phyloP scores from a whole-genome alignment of 2,113 vertebrate species.

The Nyctereutes procyonoides region DNA sequence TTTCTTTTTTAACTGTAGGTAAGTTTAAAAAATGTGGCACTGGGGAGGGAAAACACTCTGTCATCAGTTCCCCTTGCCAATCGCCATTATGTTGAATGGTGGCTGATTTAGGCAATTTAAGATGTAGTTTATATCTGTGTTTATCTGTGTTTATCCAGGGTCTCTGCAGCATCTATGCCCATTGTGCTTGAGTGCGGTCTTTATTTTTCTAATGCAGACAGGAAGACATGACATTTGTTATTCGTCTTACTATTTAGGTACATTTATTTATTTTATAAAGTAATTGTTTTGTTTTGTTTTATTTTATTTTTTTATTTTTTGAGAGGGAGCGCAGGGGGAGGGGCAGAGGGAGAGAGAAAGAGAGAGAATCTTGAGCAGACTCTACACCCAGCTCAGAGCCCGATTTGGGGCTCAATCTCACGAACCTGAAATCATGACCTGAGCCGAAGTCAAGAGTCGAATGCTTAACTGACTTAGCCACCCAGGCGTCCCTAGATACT shows the following conservation, averaged over 20 bases:
- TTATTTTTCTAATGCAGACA: neutral
- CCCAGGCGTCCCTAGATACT: neutral
- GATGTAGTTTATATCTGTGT: neutral
- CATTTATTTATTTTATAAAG: neutral
- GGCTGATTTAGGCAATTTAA: neutral
- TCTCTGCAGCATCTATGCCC: neutral
- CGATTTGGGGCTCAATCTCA: accelerated
- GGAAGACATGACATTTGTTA: neutral
- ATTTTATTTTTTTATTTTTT: neutral
- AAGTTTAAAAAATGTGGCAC: neutral
- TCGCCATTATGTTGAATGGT: neutral
- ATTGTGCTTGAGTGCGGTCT: neutral
- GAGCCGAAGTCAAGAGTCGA: neutral
- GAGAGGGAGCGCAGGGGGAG: neutral
- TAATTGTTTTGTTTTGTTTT: neutral
- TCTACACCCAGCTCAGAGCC: neutral
- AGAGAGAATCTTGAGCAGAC: neutral
- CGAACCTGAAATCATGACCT: neutral
- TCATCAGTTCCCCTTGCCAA: neutral
- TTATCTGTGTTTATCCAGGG: neutral
- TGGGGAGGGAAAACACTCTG: neutral
- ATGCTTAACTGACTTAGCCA: neutral
- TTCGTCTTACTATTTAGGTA: neutral
- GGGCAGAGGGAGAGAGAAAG: neutral
- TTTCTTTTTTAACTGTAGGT: neutral